Conservation (phyloP, 2,797 vertebrate species). For the Chromis chromis region DNA sequence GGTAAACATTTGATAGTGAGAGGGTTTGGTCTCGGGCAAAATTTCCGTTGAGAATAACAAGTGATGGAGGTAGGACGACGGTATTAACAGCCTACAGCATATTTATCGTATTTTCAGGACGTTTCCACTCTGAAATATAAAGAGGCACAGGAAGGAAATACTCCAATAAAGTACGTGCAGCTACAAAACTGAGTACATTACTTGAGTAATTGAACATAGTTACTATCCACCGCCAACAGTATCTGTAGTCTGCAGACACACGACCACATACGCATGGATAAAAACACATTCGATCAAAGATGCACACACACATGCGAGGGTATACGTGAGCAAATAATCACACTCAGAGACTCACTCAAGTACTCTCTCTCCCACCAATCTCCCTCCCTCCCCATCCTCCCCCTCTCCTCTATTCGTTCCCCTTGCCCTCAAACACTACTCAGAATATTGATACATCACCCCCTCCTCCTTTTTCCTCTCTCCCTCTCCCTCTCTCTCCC, state of each 20-base stretch:
- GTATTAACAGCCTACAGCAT: background rate
- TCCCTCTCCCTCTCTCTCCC: constrained; percentile 73
- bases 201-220: constrained; percentile 19
- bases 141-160: constrained; percentile 3
- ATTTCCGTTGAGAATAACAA: background rate
- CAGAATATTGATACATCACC: constrained; percentile 91
- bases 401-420: constrained; percentile 85
- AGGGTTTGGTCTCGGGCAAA: background rate
- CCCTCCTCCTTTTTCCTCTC: constrained; percentile 75
- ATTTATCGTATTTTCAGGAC: constrained; percentile 13
- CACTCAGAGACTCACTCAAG: constrained; percentile 82
- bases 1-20: background rate
- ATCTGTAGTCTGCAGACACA: constrained; percentile 22
- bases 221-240: constrained; percentile 24
- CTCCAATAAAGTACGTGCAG: background rate
- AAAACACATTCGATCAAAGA: constrained; percentile 48
- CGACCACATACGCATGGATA: constrained; percentile 25
- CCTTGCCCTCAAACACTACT: constrained; percentile 90
- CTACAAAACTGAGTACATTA: background rate
- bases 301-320: constrained; percentile 40
- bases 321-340: constrained; percentile 84
- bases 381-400: constrained; percentile 52
- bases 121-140: constrained; percentile 7
- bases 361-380: constrained; percentile 73
- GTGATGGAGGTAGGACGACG: background rate